A percentile compares a stretch with the other conserved stretches of the same genome.
phyloP scores from a whole-genome alignment of 1,140 invertebrate genomes.

The Conus ventricosus region DNA sequence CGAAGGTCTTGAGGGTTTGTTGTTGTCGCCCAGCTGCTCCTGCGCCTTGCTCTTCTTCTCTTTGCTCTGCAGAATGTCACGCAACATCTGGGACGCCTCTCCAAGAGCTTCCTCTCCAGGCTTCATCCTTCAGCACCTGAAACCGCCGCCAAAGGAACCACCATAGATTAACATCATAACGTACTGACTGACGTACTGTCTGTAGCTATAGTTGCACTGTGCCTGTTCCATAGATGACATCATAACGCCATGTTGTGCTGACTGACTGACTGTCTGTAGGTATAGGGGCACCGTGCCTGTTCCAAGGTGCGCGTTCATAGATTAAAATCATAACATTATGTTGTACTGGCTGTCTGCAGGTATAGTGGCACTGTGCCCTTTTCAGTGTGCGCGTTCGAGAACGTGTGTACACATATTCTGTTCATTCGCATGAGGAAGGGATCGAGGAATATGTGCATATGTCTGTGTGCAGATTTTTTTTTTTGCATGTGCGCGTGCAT shows the following conservation, averaged over 20 bases:
- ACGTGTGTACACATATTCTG: too few relatives aligned
- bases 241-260: neutral
- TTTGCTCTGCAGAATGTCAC: slow-evolving; percentile 75
- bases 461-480: too few relatives aligned
- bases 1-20: slow-evolving; percentile 53
- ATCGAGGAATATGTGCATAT: too few relatives aligned
- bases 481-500: too few relatives aligned
- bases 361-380: too few relatives aligned
- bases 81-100: slow-evolving; percentile 73
- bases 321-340: neutral
- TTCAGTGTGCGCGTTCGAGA: too few relatives aligned
- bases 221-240: neutral
- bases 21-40: slow-evolving; percentile 76
- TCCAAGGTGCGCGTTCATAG: too few relatives aligned
- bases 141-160: neutral
- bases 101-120: slow-evolving; percentile 51
- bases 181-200: neutral
- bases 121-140: slow-evolving; percentile 39
- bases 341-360: neutral
- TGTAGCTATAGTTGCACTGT: too few relatives aligned
- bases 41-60: slow-evolving; percentile 39
- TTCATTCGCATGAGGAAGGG: too few relatives aligned
- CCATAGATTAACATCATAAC: neutral
- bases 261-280: neutral
- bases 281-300: too few relatives aligned